phyloP scores from a whole-genome alignment of 1,140 invertebrate genomes.

The Rhagoletis pomonella region DNA sequence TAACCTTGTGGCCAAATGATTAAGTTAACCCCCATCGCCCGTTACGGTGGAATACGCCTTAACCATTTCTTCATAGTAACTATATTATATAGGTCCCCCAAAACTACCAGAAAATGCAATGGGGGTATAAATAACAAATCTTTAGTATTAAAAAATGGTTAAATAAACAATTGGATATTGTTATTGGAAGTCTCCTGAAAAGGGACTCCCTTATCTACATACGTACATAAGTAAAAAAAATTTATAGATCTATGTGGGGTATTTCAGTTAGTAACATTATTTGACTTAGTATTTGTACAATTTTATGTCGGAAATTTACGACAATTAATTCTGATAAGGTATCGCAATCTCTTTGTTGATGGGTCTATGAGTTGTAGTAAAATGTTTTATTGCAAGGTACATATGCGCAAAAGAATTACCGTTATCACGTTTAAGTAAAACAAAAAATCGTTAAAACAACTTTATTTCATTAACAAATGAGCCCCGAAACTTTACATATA shows the following conservation, averaged over 20 bases:
- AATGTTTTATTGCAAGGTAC: background rate
- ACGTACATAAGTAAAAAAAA: background rate
- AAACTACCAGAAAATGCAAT: too few species aligned
- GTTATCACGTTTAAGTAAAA: background rate
- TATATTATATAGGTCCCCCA: too few species aligned
- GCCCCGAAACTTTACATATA: background rate
- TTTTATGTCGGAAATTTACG: background rate
- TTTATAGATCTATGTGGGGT: conserved; percentile 19
- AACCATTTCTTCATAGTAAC: too few species aligned
- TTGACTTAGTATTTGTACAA: background rate
- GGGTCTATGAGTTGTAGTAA: background rate
- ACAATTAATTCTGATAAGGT: conserved; percentile 16
- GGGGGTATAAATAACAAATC: too few species aligned
- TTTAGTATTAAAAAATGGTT: too few species aligned
- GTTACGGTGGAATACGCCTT: too few species aligned
- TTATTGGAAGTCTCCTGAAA: too few species aligned
- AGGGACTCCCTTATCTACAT: background rate
- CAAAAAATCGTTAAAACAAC: background rate
- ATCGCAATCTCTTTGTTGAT: background rate
- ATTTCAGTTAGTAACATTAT: background rate
- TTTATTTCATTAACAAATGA: background rate
- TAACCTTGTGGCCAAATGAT: too few species aligned
- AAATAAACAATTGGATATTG: too few species aligned
- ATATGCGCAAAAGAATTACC: background rate
- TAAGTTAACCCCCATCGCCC: too few species aligned